Conservation (phyloP, 2,888 invertebrate genomes). For the Diplazon laetatorius region DNA sequence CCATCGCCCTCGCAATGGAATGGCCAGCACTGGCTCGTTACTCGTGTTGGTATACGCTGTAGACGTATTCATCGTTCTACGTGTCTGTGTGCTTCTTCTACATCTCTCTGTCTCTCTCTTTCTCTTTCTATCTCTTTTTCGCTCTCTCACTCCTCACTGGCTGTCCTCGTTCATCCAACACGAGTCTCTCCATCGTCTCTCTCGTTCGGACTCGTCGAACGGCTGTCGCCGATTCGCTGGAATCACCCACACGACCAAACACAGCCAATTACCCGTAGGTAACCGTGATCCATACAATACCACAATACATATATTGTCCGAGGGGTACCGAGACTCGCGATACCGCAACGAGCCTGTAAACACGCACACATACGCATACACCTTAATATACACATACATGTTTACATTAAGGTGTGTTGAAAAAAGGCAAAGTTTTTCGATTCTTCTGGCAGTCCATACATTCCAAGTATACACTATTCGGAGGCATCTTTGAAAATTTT, state of each 20-base stretch:
- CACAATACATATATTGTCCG: conserved; percentile 8
- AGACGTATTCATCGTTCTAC: conserved; percentile 8
- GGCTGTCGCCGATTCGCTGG: conserved; percentile 27
- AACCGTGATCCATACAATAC: background rate
- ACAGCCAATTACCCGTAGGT: conserved; percentile 58
- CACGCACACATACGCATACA: background rate
- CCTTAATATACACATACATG: too few species aligned
- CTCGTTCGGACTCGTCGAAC: conserved; percentile 5
- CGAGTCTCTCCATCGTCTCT: conserved; percentile 26
- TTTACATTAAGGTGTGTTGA: too few species aligned
- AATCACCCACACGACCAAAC: conserved; percentile 26
- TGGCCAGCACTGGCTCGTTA: conserved; percentile 46
- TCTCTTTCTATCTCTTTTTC: too few species aligned
- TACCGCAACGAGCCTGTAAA: conserved; percentile 28
- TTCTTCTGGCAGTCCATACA: too few species aligned
- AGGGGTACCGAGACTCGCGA: conserved; percentile 25
- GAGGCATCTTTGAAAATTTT: too few species aligned
- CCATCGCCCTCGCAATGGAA: conserved; percentile 65
- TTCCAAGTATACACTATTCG: too few species aligned
- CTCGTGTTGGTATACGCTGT: conserved; percentile 16
- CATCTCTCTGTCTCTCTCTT: background rate
- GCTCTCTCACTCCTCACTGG: background rate
- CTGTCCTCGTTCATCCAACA: conserved; percentile 1
- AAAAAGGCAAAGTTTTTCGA: too few species aligned
- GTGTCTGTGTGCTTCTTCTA: background rate